A percentile compares a stretch with the other conserved stretches of the same genome.
Conservation (phyloP, 1,140 invertebrate species). For the Musca vetustissima region DNA sequence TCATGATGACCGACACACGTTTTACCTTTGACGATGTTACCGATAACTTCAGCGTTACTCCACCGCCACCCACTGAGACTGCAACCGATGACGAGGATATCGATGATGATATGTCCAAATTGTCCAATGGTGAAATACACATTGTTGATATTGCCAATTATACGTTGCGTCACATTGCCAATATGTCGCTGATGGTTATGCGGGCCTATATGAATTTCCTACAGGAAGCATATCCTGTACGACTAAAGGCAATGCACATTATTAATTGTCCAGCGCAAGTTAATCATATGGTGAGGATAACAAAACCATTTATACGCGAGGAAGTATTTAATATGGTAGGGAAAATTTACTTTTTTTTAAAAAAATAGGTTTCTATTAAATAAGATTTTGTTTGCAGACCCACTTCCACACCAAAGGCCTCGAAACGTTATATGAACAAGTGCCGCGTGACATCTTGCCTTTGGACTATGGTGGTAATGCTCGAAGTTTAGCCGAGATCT, state of each 20-base stretch:
- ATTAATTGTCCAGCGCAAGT: constrained; percentile 66
- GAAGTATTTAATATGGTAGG: constrained; percentile 58
- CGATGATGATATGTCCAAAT: constrained; percentile 34
- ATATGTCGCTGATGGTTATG: constrained; percentile 63
- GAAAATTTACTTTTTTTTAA: constrained; percentile 15
- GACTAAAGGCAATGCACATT: constrained; percentile 72
- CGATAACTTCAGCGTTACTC: neutral
- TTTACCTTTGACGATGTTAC: constrained; percentile 56
- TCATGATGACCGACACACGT: constrained; percentile 67
- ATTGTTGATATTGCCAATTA: constrained; percentile 68
- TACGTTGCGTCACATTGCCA: constrained; percentile 63
- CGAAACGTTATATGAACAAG: constrained; percentile 62
- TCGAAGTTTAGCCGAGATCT: constrained; percentile 61
- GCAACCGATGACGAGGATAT: constrained; percentile 17
- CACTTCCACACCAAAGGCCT: constrained; percentile 65
- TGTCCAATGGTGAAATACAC: constrained; percentile 64
- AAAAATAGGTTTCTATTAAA: constrained; percentile 57
- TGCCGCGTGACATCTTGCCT: constrained; percentile 64
- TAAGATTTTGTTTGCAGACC: constrained; percentile 58
- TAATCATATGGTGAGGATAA: constrained; percentile 63
- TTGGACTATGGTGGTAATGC: constrained; percentile 67
- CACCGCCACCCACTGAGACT: neutral
- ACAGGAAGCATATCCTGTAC: constrained; percentile 74
- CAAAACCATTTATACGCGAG: constrained; percentile 65
- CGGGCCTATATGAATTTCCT: constrained; percentile 46